Evolutionary conservation across 2,888 invertebrate genomes (phyloP).

Genomic region (Epicampocera succincta): DNA sequence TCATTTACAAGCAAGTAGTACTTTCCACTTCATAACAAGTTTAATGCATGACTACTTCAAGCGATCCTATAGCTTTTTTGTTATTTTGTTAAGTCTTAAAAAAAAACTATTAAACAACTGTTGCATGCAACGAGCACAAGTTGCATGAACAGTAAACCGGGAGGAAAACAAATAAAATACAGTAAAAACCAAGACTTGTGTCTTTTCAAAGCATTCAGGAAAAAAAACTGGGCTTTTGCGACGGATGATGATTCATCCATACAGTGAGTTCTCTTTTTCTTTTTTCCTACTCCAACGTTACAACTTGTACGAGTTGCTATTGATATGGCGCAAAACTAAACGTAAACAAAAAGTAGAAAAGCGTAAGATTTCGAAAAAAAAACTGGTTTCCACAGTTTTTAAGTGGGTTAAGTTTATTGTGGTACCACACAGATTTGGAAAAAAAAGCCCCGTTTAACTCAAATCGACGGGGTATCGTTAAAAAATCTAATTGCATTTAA

Average conservation of each 20-base stretch:
- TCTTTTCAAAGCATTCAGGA: conserved; percentile 1
- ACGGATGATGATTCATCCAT: conserved; percentile 63
- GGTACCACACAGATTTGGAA: conserved; percentile 37
- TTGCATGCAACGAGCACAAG: conserved; percentile 47
- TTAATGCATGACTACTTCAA: conserved; percentile 52
- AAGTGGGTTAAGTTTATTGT: conserved; percentile 63
- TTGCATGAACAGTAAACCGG: conserved; percentile 30
- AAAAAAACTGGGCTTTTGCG: conserved; percentile 49
- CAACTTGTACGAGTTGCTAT: conserved; percentile 18
- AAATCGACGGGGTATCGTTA: conserved; percentile 24
- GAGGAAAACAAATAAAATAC: conserved; percentile 26
- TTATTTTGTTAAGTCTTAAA: background rate
- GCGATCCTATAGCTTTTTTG: conserved; percentile 20
- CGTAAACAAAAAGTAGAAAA: conserved; percentile 26
- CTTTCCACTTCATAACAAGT: conserved; percentile 50
- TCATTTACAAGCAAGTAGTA: conserved; percentile 40
- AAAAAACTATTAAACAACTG: conserved; percentile 49
- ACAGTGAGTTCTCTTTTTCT: conserved; percentile 9
- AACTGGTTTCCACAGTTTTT: conserved; percentile 51
- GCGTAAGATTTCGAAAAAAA: conserved; percentile 31
- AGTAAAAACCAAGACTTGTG: conserved; percentile 41
- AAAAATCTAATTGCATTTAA: conserved; percentile 6
- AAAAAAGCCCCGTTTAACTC: conserved; percentile 21
- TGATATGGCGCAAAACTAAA: conserved; percentile 46
- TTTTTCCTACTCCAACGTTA: conserved; percentile 3